phyloP scores from a whole-genome alignment of 2,113 vertebrate genomes.

The Cairina moschata region DNA sequence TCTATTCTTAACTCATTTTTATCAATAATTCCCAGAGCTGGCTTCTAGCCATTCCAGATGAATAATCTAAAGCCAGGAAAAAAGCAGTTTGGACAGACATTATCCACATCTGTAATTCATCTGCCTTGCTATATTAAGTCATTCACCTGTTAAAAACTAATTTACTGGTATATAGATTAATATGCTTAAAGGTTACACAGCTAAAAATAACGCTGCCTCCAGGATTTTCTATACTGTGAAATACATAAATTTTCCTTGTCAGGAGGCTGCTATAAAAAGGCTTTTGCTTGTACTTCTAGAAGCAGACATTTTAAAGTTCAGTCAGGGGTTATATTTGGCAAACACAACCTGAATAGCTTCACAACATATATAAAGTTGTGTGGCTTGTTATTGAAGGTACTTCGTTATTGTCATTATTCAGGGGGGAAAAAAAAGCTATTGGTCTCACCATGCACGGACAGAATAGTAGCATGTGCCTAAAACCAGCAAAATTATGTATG shows the following conservation, averaged over 20 bases:
- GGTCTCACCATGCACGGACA: background rate
- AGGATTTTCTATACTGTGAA: slow-evolving; percentile 44
- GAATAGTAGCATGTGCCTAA: background rate
- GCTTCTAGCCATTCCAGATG: slow-evolving; percentile 47
- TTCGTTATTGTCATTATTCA: background rate
- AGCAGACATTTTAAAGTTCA: background rate
- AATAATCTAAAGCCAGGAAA: slow-evolving; percentile 49
- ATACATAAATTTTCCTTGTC: background rate
- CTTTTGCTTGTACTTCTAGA: background rate
- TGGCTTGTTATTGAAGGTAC: background rate
- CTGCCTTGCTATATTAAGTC: slow-evolving; percentile 23
- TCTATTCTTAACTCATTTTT: slow-evolving; percentile 70
- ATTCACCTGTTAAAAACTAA: slow-evolving; percentile 50
- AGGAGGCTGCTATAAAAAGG: slow-evolving; percentile 45
- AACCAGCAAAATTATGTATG: background rate
- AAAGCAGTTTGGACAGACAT: slow-evolving; percentile 39
- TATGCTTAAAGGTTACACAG: slow-evolving; percentile 15
- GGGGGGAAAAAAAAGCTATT: background rate
- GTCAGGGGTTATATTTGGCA: background rate
- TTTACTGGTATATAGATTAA: slow-evolving; percentile 23
- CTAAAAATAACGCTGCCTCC: slow-evolving; percentile 43
- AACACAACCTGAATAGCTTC: background rate
- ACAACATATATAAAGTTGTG: background rate
- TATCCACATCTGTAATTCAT: slow-evolving; percentile 51
- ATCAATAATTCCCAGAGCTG: slow-evolving; percentile 54